Evolutionary conservation across 2,113 vertebrate genomes (phyloP).

Genomic region (Xiphias gladius): DNA sequence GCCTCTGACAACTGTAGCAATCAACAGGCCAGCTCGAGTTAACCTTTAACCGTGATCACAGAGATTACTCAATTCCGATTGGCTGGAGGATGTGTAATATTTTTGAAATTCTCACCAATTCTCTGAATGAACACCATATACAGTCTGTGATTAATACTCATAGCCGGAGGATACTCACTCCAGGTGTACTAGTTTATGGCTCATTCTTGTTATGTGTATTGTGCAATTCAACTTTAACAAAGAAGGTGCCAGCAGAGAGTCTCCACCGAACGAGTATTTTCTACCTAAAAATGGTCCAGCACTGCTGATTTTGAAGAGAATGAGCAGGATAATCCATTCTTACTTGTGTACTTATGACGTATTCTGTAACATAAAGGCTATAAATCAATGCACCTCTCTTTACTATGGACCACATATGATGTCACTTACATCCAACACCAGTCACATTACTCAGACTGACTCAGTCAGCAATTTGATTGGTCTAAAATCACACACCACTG

Average conservation of each 20-base stretch:
- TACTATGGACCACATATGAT: neutral
- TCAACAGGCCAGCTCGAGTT: neutral
- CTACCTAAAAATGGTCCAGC: too few relatives aligned
- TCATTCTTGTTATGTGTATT: too few relatives aligned
- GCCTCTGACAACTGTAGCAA: too few relatives aligned
- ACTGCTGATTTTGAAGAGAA: neutral
- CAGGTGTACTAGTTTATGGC: too few relatives aligned
- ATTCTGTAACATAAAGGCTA: neutral
- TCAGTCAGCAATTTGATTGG: neutral
- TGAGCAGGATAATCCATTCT: too few relatives aligned
- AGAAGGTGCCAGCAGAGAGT: too few relatives aligned
- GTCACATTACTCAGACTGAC: neutral
- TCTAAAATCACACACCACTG: too few relatives aligned
- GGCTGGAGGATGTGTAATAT: neutral
- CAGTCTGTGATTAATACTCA: neutral
- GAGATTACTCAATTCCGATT: constrained; percentile 12
- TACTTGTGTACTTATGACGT: too few relatives aligned
- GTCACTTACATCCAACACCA: neutral
- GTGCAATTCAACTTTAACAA: too few relatives aligned
- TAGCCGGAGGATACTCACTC: neutral
- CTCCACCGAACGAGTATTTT: too few relatives aligned
- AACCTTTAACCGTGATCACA: neutral
- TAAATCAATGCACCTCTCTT: neutral
- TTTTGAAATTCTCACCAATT: neutral
- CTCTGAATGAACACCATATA: neutral